Base-by-base conservation (phyloP, 2,113 vertebrate genomes). In the Corythornis cristatus region DNA sequence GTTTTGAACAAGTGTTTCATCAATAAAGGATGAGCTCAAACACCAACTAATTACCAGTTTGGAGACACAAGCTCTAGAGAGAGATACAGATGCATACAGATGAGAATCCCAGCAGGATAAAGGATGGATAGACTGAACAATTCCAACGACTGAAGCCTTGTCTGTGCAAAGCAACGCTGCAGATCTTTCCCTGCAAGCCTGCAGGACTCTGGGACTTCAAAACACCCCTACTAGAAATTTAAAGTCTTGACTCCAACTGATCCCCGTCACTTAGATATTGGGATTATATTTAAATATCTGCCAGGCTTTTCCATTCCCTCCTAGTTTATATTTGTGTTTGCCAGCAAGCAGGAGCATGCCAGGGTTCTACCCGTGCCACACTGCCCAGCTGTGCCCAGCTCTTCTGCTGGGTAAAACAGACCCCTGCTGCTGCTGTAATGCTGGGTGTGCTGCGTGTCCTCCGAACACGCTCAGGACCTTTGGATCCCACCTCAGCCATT, bases 181-280 rank as follows among this genome's bases (percentile, higher is more conserved):
- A 70, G 56, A 25, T 7, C 15, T 19, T 5, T 6, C 23, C 18
- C 3, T 4, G 31, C 21, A 67, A 57, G 42, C 20, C 35, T 21
- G 26, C 33, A n/a, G 42, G 5, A 9, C 22, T 19, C 2, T 43
- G 60, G 83, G 35, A 57, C 14, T 37, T 62, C 35, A 28, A 4
- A 5, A 15, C 22, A 2, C 4, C 11, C 2, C 17, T 61, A 21
- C 12, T 10, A 28, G 48, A 37, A 79, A 26, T 4, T 18, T 23
- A 11, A 42, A 46, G 15, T 12, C 28, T n/a, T 23, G 37, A 20
- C 46, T 46, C 23, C 18, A 33, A 35, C 8, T n/a, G 53, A 12
- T 2, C 40, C 29, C 0, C 7, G 4, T 6, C 8, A 1, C n/a
- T 61, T 9, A 8, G 53, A 29, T 33, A 26, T 1, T 9, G 15